Conservation (phyloP, 2,113 vertebrate genomes). For the Stigmatopora argus region DNA sequence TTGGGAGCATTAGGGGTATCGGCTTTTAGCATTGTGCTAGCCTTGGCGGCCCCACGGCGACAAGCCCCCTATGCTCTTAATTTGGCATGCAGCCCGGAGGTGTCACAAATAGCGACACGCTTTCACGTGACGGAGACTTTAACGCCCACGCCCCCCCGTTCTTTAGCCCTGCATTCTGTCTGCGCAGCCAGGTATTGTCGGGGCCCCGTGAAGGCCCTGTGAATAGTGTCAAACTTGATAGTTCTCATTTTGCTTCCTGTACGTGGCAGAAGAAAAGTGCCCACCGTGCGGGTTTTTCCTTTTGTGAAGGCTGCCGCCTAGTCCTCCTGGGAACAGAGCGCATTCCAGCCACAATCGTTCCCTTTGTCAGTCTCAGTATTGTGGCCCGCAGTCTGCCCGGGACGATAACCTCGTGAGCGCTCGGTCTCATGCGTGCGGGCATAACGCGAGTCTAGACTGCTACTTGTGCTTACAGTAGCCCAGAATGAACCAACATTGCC, state of each 20-base stretch:
- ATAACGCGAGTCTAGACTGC: conserved; percentile 71
- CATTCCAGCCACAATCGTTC: conserved; percentile 71
- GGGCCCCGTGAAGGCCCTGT: conserved; percentile 64
- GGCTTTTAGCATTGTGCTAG: conserved; percentile 53
- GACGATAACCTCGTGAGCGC: conserved; percentile 67
- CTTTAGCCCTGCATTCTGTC: conserved; percentile 75
- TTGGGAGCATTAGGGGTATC: conserved; percentile 33
- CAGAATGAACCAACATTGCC: conserved; percentile 54
- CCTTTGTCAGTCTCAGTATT: conserved; percentile 69
- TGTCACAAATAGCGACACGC: conserved; percentile 81
- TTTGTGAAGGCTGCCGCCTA: conserved; percentile 63
- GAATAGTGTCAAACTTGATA: conserved; percentile 83
- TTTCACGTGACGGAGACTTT: conserved; percentile 75
- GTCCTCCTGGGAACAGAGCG: conserved; percentile 72
- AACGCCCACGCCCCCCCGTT: conserved; percentile 56
- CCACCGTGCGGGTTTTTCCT: conserved; percentile 70
- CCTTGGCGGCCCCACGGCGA: conserved; percentile 58
- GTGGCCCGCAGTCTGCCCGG: conserved; percentile 64
- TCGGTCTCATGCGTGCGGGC: conserved; percentile 67
- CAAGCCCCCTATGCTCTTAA: conserved; percentile 66
- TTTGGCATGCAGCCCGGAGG: conserved; percentile 68
- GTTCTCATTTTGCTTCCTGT: conserved; percentile 80
- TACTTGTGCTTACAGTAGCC: conserved; percentile 56
- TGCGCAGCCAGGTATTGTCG: conserved; percentile 77
- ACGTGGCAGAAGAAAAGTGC: conserved; percentile 70